Conservation (phyloP, 2,797 vertebrate genomes). For the Sphaeramia orbicularis region DNA sequence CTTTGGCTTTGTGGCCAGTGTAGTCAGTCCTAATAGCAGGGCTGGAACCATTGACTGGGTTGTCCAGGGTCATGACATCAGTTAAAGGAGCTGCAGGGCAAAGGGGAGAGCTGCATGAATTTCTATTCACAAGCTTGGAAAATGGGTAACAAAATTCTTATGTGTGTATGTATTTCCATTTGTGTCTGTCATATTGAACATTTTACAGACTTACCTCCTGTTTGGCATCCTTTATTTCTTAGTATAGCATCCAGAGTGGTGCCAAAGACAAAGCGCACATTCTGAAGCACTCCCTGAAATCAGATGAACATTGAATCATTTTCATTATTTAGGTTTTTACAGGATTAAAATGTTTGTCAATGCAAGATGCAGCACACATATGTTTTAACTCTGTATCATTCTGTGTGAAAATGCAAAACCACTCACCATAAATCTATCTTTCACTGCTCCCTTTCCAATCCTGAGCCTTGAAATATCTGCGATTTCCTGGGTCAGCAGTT, state of each 20-base stretch:
- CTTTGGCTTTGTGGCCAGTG: constrained; percentile 95
- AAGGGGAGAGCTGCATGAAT: constrained; percentile 16
- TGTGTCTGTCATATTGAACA: background rate
- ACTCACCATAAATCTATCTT: constrained; percentile 93
- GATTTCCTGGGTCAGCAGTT: constrained; percentile 89
- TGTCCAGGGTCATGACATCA: constrained; percentile 91
- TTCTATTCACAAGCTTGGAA: background rate
- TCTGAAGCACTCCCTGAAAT: constrained; percentile 95
- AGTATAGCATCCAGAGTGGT: constrained; percentile 92
- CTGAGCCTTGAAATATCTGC: constrained; percentile 88
- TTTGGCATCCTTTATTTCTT: constrained; percentile 96
- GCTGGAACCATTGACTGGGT: constrained; percentile 94
- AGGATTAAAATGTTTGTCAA: background rate
- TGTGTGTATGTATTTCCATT: too few species aligned
- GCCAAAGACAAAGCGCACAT: constrained; percentile 96
- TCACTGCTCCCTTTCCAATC: constrained; percentile 92
- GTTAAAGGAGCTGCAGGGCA: constrained; percentile 79
- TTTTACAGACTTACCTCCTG: constrained; percentile 86
- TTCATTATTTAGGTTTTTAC: background rate
- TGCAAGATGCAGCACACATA: too few species aligned
- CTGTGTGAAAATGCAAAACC: background rate
- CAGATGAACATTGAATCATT: constrained; percentile 6
- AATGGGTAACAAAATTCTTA: too few species aligned
- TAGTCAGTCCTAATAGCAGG: constrained; percentile 95
- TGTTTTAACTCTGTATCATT: background rate